Percentiles rank a stretch among this genome's conserved stretches.
Evolutionary conservation across 2,888 invertebrate genomes (phyloP).

Genomic region (Troilus luridus): DNA sequence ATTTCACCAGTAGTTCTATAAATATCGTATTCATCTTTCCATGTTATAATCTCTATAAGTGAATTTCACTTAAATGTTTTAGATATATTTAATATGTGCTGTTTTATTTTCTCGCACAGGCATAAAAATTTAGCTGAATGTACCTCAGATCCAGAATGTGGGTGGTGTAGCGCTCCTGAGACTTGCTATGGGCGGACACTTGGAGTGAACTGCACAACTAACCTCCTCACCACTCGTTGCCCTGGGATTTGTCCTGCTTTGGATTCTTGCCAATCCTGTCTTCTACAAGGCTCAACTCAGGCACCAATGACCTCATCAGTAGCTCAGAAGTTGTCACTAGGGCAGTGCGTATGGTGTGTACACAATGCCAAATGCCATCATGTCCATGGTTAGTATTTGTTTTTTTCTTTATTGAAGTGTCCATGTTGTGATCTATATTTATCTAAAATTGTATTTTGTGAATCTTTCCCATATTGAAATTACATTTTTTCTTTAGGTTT

Average conservation of each 20-base stretch:
- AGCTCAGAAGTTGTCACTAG: slow-evolving; percentile 82
- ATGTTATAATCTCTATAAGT: too few relatives aligned
- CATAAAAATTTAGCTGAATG: slow-evolving; percentile 85
- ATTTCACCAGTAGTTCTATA: background rate
- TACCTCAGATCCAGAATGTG: slow-evolving; percentile 92
- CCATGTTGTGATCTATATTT: too few relatives aligned
- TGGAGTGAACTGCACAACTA: slow-evolving; percentile 91
- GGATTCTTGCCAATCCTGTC: slow-evolving; percentile 91
- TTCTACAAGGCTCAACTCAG: slow-evolving; percentile 80
- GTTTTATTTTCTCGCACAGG: slow-evolving; percentile 67
- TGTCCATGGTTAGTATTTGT: slow-evolving; percentile 79
- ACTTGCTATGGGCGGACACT: slow-evolving; percentile 87
- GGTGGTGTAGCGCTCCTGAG: slow-evolving; percentile 90
- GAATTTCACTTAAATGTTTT: too few relatives aligned
- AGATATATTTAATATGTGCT: background rate
- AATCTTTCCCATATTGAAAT: background rate
- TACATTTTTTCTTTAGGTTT: background rate
- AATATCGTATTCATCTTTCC: too few relatives aligned
- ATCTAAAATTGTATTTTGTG: background rate
- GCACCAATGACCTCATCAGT: slow-evolving; percentile 71
- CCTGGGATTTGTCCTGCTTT: slow-evolving; percentile 92
- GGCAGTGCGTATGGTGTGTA: slow-evolving; percentile 93
- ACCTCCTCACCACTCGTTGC: slow-evolving; percentile 88
- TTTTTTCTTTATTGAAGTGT: background rate
- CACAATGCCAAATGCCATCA: slow-evolving; percentile 92